These are phyloP conservation scores for Heliconius ismenius DNA, from an alignment of 2,888 invertebrate species.

Conservation along the genomic window DNA sequence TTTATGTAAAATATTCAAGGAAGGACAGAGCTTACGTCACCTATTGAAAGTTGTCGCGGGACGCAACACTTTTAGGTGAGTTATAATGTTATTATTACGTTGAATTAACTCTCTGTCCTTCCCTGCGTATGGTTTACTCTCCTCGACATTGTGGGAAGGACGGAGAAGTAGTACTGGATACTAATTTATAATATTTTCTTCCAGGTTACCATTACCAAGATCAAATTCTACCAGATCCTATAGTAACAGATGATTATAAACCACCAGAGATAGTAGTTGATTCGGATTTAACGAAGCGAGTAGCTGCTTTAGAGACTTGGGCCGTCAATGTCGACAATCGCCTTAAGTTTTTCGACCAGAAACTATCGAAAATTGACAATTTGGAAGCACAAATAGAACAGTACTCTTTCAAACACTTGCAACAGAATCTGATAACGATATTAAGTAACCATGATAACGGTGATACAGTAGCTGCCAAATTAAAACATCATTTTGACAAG, in stretches of 20 bases:
- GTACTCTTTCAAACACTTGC: conserved; percentile 80
- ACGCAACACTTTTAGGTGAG: conserved; percentile 79
- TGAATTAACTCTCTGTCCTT: conserved; percentile 82
- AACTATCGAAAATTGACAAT: conserved; percentile 75
- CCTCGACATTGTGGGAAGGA: conserved; percentile 71
- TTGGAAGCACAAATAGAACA: conserved; percentile 74
- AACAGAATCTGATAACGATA: conserved; percentile 79
- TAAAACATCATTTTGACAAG: conserved; percentile 83
- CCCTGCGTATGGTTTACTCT: conserved; percentile 69
- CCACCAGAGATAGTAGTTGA: conserved; percentile 63
- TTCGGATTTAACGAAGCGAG: conserved; percentile 60
- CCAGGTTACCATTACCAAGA: conserved; percentile 68
- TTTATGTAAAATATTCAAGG: conserved; percentile 56
- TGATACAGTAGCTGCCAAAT: conserved; percentile 68
- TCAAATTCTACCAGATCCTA: conserved; percentile 49
- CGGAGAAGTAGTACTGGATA: conserved; percentile 56
- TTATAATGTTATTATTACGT: conserved; percentile 57
- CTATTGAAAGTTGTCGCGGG: conserved; percentile 75
- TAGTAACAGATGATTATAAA: conserved; percentile 60
- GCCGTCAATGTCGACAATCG: conserved; percentile 78
- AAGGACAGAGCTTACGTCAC: conserved; percentile 79
- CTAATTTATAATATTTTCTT: conserved; percentile 48
- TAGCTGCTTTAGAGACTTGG: conserved; percentile 72
- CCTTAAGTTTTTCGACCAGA: conserved; percentile 80
- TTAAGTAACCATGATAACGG: conserved; percentile 71